These are phyloP conservation scores for Dendrolimus houi DNA, from an alignment of 2,888 invertebrate genomes.

Conservation along the genomic window DNA sequence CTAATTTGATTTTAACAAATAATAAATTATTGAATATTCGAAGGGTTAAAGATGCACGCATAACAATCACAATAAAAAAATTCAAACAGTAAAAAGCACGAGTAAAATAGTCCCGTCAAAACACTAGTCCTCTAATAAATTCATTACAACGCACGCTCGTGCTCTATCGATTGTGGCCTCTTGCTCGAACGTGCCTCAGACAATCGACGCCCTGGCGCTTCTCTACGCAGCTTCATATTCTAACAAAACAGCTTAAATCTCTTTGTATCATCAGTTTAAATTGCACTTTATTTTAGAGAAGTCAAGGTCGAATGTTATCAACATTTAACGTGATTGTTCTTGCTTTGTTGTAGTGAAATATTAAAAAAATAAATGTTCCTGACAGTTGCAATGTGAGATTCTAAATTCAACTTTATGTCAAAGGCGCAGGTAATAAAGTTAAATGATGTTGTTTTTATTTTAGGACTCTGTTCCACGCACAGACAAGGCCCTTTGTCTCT, in stretches of 20 bases:
- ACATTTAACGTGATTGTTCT: conserved; percentile 5
- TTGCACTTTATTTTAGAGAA: too few relatives aligned
- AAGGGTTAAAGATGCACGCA: too few relatives aligned
- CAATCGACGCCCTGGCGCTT: conserved; percentile 72
- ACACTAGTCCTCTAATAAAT: conserved; percentile 64
- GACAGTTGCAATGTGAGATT: conserved; percentile 30
- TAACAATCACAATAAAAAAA: neutral
- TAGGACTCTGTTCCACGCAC: neutral
- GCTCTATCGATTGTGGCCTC: conserved; percentile 74
- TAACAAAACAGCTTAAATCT: conserved; percentile 23
- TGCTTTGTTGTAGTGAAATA: conserved; percentile 18
- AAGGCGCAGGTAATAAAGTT: neutral
- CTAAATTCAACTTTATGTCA: conserved; percentile 33
- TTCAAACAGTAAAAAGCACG: conserved; percentile 5
- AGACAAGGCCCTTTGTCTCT: conserved; percentile 61
- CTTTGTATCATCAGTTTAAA: too few relatives aligned
- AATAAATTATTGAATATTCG: neutral
- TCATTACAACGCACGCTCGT: conserved; percentile 74
- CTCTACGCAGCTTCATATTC: conserved; percentile 53
- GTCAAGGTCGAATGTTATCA: conserved; percentile 1
- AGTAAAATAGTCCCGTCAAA: conserved; percentile 24
- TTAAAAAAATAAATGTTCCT: conserved; percentile 52
- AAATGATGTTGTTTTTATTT: neutral
- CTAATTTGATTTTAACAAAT: too few relatives aligned
- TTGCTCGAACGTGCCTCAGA: conserved; percentile 71